These are phyloP conservation scores for Frieseomelitta varia DNA, from an alignment of 1,140 invertebrate species.

Conservation along the genomic window DNA sequence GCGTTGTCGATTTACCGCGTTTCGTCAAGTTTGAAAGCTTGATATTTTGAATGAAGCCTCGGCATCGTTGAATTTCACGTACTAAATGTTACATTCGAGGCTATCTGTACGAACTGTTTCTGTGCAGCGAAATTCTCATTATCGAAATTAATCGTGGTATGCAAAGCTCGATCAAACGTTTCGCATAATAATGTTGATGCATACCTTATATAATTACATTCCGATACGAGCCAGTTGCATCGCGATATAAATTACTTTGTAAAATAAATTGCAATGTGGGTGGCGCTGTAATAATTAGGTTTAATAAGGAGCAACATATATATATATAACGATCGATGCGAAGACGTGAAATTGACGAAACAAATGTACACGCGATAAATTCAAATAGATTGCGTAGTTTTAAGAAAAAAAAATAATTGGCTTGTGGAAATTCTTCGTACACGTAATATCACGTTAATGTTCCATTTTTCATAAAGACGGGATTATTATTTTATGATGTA, in stretches of 20 bases:
- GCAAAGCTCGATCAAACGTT: slow-evolving; percentile 12
- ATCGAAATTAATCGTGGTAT: slow-evolving; percentile 18
- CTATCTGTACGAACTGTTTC: background rate
- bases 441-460: background rate
- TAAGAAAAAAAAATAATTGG: background rate
- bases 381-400: background rate
- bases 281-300: background rate
- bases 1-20: background rate
- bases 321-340: too few relatives aligned
- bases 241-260: background rate
- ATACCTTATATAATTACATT: slow-evolving; percentile 28
- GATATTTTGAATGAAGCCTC: background rate
- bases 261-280: background rate
- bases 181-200: slow-evolving; percentile 20
- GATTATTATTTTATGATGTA: background rate
- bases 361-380: background rate
- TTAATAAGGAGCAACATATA: background rate
- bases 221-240: background rate
- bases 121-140: slow-evolving; percentile 15
- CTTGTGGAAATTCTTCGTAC: background rate
- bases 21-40: background rate
- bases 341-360: background rate
- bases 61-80: background rate
- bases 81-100: background rate
- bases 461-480: background rate